Evolutionary conservation across 2,113 vertebrate species (phyloP).

Genomic region (Heteronetta atricapilla): DNA sequence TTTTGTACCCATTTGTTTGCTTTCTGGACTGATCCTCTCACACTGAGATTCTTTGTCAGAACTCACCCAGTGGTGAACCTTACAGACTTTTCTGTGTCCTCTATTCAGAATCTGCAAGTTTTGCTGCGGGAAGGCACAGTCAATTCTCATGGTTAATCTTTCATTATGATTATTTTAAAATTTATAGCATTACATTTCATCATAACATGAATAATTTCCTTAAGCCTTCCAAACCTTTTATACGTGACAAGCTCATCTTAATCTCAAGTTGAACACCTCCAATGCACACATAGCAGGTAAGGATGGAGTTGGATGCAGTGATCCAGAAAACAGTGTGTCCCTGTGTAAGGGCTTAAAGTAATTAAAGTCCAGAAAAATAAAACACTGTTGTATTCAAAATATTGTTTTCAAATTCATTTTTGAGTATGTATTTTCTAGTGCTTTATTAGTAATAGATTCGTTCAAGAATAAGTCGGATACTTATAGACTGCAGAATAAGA

Average conservation of each 20-base stretch:
- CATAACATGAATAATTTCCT: not conserved
- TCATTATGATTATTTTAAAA: constrained; percentile 1
- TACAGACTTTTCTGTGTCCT: not conserved
- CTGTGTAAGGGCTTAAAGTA: not conserved
- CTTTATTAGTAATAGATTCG: not conserved
- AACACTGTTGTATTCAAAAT: not conserved
- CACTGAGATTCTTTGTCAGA: rapidly evolving
- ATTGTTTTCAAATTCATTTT: not conserved
- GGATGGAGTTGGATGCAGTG: not conserved
- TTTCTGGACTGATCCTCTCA: not conserved
- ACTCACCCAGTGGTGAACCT: not conserved
- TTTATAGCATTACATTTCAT: not conserved
- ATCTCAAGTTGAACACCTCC: constrained; percentile 4
- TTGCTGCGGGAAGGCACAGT: not conserved
- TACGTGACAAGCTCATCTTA: not conserved
- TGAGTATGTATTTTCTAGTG: not conserved
- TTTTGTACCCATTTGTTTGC: not conserved
- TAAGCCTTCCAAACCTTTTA: not conserved
- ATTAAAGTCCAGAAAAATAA: not conserved
- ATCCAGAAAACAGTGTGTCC: not conserved
- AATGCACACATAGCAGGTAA: not conserved
- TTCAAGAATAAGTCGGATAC: not conserved
- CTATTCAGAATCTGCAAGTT: not conserved
- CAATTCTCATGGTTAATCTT: not conserved
- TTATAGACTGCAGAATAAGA: not conserved